Conservation (phyloP, 2,113 vertebrate genomes). For the Anas platyrhynchos region DNA sequence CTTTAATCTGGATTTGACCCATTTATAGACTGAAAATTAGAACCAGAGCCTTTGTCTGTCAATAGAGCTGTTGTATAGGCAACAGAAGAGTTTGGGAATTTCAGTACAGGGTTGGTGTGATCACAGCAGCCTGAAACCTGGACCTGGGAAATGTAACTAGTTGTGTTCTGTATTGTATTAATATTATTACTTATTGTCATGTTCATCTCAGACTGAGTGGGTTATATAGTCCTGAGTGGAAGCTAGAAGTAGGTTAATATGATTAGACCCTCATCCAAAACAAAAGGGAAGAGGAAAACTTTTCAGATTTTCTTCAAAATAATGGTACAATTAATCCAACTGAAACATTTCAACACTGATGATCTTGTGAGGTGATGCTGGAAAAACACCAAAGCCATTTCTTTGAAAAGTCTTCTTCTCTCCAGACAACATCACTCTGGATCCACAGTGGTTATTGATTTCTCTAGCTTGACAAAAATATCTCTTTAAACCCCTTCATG, state of each 20-base stretch:
- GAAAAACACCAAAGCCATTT: not conserved
- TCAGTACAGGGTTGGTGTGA: not conserved
- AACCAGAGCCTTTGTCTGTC: not conserved
- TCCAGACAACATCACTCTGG: not conserved
- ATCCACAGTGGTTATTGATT: not conserved
- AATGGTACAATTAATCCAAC: not conserved
- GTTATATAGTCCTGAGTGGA: not conserved
- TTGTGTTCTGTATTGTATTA: not conserved
- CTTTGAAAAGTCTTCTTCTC: not conserved
- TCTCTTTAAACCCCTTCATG: not conserved
- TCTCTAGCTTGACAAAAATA: not conserved
- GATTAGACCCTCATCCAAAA: not conserved
- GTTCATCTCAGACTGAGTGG: not conserved
- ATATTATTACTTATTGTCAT: not conserved
- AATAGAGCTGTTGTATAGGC: not conserved
- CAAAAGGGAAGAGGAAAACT: not conserved
- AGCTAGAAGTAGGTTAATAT: not conserved
- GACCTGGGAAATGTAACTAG: not conserved
- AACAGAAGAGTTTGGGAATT: not conserved
- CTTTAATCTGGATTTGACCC: not conserved
- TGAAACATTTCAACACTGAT: not conserved
- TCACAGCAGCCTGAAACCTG: not conserved
- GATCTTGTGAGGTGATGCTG: not conserved
- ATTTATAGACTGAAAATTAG: not conserved
- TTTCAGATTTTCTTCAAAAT: not conserved